Evolutionary conservation across 2,113 vertebrate species (phyloP).

Genomic region (Raja brachyura): DNA sequence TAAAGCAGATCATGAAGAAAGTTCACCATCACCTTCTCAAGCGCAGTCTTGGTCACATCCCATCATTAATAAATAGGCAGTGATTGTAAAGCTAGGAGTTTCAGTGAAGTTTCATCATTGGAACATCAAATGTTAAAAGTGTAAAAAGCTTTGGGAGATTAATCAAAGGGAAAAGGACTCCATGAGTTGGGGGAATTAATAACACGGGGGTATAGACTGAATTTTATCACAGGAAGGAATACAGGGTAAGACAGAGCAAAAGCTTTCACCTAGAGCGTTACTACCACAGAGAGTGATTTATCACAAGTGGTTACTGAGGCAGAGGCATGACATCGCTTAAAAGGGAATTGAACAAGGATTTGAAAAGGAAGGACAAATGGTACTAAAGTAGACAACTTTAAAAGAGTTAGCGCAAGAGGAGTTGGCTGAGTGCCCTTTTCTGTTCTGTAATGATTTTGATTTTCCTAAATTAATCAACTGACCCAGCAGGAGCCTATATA

Average conservation of each 20-base stretch:
- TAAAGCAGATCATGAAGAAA: no score
- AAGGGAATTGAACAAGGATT: not conserved
- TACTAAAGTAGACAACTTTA: not conserved
- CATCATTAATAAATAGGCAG: no score
- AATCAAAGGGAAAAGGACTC: not conserved
- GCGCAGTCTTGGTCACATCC: no score
- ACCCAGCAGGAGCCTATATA: not conserved
- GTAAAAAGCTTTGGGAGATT: not conserved
- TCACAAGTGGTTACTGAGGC: not conserved
- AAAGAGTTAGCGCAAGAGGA: not conserved
- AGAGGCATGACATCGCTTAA: not conserved
- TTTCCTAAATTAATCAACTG: not conserved
- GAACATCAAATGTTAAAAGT: not conserved
- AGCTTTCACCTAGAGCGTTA: not conserved
- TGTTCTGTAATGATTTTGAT: not conserved
- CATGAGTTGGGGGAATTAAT: not conserved
- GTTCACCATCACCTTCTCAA: no score
- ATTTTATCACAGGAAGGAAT: not conserved
- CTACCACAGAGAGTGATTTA: not conserved
- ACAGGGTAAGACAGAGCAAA: not conserved
- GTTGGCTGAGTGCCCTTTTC: not conserved
- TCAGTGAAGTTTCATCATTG: not conserved
- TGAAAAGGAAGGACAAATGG: not conserved
- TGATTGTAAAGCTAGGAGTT: not conserved
- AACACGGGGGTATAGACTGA: not conserved